Evolutionary conservation across 2,113 vertebrate species (phyloP).

Genomic region (Prunella himalayana): DNA sequence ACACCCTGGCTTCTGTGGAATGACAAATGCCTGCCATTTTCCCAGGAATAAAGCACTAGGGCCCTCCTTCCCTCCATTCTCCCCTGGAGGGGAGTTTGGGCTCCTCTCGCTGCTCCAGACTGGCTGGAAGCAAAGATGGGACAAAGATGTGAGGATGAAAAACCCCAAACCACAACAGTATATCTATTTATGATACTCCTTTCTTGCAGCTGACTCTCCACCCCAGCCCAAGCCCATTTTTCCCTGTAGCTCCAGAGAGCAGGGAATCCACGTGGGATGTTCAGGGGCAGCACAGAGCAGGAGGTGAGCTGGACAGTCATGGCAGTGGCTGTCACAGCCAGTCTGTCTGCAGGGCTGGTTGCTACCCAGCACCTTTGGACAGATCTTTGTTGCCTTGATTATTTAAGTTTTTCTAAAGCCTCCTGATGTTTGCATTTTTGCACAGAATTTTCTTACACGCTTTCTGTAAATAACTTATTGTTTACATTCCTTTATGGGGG

Average conservation of each 20-base stretch:
- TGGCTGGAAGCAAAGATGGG: neutral
- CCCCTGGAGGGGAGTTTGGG: neutral
- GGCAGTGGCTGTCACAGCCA: neutral
- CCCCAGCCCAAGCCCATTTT: neutral
- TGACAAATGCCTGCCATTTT: neutral
- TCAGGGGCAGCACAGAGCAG: neutral
- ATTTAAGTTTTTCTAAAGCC: too few species aligned
- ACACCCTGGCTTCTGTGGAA: neutral
- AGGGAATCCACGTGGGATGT: rapidly evolving
- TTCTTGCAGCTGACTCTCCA: neutral
- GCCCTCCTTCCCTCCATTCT: neutral
- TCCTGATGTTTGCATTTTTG: too few species aligned
- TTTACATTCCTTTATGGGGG: too few species aligned
- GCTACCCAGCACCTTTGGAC: neutral
- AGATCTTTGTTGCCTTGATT: too few species aligned
- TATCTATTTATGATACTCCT: neutral
- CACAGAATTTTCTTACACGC: too few species aligned
- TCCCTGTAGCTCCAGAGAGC: neutral
- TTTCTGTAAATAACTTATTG: too few species aligned
- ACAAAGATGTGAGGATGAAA: neutral
- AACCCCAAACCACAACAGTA: neutral
- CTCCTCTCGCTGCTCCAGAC: neutral
- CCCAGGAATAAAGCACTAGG: neutral
- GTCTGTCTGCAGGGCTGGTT: neutral
- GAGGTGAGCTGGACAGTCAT: neutral